These are phyloP conservation scores for Ranitomeya imitator DNA, from an alignment of 2,113 vertebrate species.

Conservation along the genomic window DNA sequence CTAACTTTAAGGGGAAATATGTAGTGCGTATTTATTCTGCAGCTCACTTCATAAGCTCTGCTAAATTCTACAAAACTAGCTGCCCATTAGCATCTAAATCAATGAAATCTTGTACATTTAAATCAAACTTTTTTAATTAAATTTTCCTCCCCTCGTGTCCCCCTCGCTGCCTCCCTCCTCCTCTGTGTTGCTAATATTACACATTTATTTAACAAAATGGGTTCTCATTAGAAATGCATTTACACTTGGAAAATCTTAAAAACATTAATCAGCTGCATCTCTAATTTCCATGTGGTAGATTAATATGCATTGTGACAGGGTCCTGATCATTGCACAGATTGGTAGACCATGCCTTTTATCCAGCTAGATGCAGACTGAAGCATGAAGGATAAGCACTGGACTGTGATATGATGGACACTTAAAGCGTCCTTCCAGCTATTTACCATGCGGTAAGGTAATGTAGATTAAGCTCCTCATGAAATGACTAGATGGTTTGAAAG, in stretches of 20 bases:
- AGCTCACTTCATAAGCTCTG: conserved; percentile 37
- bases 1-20: conserved; percentile 53
- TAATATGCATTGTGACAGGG: conserved; percentile 35
- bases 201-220: conserved; percentile 59
- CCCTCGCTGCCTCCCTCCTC: conserved; percentile 47
- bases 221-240: conserved; percentile 58
- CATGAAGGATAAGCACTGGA: not conserved
- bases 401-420: not conserved
- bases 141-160: conserved; percentile 58
- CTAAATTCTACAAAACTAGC: conserved; percentile 56
- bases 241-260: conserved; percentile 57
- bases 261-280: conserved; percentile 56
- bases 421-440: not conserved
- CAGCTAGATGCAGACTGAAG: not conserved
- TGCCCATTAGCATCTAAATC: conserved; percentile 60
- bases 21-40: conserved; percentile 31
- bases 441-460: not conserved
- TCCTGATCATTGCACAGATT: conserved; percentile 21
- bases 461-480: not conserved
- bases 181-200: conserved; percentile 56
- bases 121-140: conserved; percentile 60
- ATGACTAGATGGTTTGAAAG: not conserved
- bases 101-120: conserved; percentile 59
- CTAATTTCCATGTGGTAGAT: conserved; percentile 55
- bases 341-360: not conserved